phyloP scores from a whole-genome alignment of 2,888 invertebrate species.

The Eurytoma adleriae region DNA sequence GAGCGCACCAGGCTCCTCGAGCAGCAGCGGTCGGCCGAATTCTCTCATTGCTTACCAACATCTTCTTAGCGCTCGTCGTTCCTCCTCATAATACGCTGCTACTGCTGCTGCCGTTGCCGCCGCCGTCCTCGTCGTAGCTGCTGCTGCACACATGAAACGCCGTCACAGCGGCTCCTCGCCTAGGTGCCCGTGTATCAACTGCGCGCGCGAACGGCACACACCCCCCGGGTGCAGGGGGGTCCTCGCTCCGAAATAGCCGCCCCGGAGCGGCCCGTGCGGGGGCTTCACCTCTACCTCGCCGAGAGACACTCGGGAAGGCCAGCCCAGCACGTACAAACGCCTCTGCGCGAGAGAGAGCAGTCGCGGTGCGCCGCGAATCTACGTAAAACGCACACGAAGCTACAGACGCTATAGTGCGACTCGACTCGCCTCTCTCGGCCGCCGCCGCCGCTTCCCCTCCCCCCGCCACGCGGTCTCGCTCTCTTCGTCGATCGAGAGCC shows the following conservation, averaged over 20 bases:
- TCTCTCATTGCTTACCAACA: constrained; percentile 56
- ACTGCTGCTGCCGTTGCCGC: constrained; percentile 18
- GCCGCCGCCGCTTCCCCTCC: neutral
- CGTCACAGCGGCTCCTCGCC: neutral
- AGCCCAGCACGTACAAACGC: neutral
- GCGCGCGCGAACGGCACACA: neutral
- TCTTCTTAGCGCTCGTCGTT: constrained; percentile 51
- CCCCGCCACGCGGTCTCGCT: neutral
- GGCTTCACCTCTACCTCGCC: too few relatives aligned
- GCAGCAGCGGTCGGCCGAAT: constrained; percentile 28
- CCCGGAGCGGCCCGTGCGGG: too few relatives aligned
- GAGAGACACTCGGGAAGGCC: too few relatives aligned
- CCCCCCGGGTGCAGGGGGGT: neutral
- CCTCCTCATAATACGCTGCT: constrained; percentile 43
- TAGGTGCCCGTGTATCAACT: neutral
- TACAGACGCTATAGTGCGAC: neutral
- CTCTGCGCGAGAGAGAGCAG: neutral
- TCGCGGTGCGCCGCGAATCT: constrained; percentile 27
- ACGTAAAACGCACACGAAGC: constrained; percentile 11
- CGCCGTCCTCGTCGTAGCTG: neutral
- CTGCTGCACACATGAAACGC: constrained; percentile 34
- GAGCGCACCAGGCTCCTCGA: constrained; percentile 18
- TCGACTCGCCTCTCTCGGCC: neutral
- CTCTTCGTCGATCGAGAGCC: neutral
- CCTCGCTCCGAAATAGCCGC: neutral